Evolutionary conservation across 2,888 invertebrate genomes (phyloP).

Genomic region (Cloeon dipterum): DNA sequence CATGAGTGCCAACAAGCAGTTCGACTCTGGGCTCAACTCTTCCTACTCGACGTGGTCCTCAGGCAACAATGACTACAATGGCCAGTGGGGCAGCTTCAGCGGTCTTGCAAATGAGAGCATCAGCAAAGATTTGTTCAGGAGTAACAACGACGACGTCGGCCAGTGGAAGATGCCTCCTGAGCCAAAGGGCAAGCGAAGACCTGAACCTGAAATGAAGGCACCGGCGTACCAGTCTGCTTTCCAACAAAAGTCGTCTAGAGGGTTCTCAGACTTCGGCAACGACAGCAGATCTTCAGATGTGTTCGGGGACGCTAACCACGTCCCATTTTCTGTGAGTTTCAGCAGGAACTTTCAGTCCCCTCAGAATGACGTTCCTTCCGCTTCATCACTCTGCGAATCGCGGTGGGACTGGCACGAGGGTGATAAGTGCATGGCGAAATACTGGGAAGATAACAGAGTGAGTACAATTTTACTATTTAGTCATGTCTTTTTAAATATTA

Average conservation of each 20-base stretch:
- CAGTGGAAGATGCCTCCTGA: conserved; percentile 1
- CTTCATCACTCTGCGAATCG: neutral
- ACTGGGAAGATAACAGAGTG: conserved; percentile 81
- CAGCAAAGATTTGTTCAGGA: neutral
- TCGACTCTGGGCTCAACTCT: neutral
- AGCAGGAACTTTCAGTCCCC: neutral
- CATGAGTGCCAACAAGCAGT: neutral
- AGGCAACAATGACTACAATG: neutral
- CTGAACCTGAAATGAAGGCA: too few relatives aligned
- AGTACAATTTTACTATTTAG: conserved; percentile 14
- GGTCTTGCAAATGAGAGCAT: neutral
- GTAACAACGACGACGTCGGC: neutral
- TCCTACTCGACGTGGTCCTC: neutral
- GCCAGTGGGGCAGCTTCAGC: neutral
- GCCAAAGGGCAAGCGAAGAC: too few relatives aligned
- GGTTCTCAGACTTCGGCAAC: neutral
- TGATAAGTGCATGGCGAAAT: conserved; percentile 69
- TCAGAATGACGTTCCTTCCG: neutral
- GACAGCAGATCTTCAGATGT: neutral
- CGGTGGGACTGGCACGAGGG: conserved; percentile 45
- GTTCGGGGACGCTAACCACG: neutral
- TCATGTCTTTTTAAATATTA: too few relatives aligned
- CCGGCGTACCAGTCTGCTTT: too few relatives aligned
- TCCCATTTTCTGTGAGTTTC: neutral
- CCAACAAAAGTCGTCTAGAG: neutral